These are phyloP conservation scores for Chaenodraco wilsoni DNA, from an alignment of 2,797 vertebrate species.

Conservation along the genomic window DNA sequence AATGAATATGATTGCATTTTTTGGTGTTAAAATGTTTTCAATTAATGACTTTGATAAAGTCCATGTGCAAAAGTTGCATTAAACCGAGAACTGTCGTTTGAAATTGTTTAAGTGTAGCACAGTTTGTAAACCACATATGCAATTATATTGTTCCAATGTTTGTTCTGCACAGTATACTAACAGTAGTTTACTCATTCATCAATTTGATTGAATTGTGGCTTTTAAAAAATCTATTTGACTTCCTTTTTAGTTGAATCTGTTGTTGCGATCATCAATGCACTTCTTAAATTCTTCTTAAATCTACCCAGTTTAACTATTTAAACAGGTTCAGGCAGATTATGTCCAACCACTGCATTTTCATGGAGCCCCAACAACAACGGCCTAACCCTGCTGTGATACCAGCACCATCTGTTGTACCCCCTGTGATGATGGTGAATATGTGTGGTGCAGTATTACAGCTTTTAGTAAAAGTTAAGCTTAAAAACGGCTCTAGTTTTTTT, in stretches of 20 bases:
- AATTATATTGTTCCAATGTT: not conserved
- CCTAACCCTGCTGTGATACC: slow-evolving; percentile 41
- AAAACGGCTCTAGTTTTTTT: not conserved
- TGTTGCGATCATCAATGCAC: not conserved
- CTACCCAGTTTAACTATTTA: not conserved
- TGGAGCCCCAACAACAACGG: slow-evolving; percentile 42
- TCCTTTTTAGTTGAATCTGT: not conserved
- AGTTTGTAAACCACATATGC: not conserved
- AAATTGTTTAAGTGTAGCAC: not conserved
- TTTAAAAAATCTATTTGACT: not conserved
- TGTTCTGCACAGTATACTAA: not conserved
- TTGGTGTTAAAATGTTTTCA: slow-evolving; percentile 45
- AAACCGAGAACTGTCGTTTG: not conserved
- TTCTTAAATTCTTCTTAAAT: not conserved
- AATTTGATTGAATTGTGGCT: not conserved
- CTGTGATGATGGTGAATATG: slow-evolving; percentile 51
- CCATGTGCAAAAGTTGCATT: slow-evolving; percentile 10
- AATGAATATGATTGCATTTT: not conserved
- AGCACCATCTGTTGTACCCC: slow-evolving; percentile 23
- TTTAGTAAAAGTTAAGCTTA: slow-evolving; percentile 39
- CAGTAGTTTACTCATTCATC: not conserved
- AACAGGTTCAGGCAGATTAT: no score
- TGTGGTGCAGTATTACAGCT: not conserved
- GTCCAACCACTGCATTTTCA: slow-evolving; percentile 33
- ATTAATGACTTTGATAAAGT: slow-evolving; percentile 8